Percentiles rank a stretch among this genome's conserved stretches.
phyloP scores from a whole-genome alignment of 2,113 vertebrate species.

The Tonatia bakeri region DNA sequence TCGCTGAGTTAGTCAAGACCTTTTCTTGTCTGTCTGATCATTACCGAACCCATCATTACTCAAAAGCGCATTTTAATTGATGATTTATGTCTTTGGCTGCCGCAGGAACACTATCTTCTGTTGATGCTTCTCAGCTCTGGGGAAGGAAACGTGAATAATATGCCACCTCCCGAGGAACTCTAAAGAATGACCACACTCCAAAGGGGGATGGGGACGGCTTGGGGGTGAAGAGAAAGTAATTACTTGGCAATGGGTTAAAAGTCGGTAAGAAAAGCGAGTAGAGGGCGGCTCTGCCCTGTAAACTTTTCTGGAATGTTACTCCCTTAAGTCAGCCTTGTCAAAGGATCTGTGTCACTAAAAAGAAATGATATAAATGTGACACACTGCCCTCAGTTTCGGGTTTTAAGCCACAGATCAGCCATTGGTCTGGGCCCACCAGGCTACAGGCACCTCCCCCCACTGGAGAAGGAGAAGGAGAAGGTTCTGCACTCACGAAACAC shows the following conservation, averaged over 20 bases:
- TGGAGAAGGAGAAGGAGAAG: not conserved
- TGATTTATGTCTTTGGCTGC: not conserved
- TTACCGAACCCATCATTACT: not conserved
- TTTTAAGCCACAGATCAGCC: not conserved
- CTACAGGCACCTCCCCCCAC: not conserved
- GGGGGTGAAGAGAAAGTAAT: not conserved
- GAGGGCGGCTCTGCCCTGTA: not conserved
- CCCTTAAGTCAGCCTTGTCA: not conserved
- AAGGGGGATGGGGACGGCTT: not conserved
- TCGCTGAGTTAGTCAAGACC: not conserved
- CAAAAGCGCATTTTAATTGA: not conserved
- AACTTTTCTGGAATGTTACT: not conserved
- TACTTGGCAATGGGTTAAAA: not conserved
- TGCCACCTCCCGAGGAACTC: not conserved
- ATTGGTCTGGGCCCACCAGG: not conserved
- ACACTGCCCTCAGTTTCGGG: not conserved
- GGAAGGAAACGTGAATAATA: not conserved
- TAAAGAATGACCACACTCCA: not conserved
- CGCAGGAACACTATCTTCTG: not conserved
- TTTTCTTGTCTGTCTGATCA: not conserved
- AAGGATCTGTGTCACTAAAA: not conserved
- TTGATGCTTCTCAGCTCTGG: not conserved
- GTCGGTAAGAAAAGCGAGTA: not conserved
- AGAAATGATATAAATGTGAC: not conserved
- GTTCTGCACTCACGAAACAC: rapidly evolving